Evolutionary conservation across 2,888 invertebrate genomes (phyloP).

Genomic region (Drosophila neonasuta): DNA sequence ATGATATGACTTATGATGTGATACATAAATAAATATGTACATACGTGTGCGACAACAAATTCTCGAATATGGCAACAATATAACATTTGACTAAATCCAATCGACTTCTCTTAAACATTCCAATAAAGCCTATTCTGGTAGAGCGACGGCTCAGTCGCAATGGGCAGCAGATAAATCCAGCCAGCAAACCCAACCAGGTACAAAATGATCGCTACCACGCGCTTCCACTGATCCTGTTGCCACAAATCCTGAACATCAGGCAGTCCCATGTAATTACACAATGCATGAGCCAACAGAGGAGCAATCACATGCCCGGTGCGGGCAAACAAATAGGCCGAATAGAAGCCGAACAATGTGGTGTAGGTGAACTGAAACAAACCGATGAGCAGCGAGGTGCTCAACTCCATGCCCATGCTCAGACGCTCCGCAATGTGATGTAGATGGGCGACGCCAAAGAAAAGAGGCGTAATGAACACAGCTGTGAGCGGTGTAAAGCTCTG

Average conservation of each 20-base stretch:
- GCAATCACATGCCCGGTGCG: conserved; percentile 95
- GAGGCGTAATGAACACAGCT: conserved; percentile 92
- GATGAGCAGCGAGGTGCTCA: conserved; percentile 87
- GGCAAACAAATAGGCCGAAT: conserved; percentile 95
- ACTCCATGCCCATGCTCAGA: conserved; percentile 87
- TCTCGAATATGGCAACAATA: conserved; percentile 58
- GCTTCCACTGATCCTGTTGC: conserved; percentile 84
- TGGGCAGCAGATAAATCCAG: conserved; percentile 90
- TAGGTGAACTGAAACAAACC: conserved; percentile 94
- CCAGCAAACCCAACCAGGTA: conserved; percentile 89
- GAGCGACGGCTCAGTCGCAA: conserved; percentile 88
- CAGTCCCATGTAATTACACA: conserved; percentile 98
- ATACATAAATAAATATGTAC: conserved; percentile 32
- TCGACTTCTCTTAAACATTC: conserved; percentile 64
- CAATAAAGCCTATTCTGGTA: conserved; percentile 86
- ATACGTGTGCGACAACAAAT: conserved; percentile 6
- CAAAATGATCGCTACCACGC: conserved; percentile 85
- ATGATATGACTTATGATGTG: conserved; percentile 45
- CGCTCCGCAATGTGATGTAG: conserved; percentile 95
- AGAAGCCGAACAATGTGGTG: conserved; percentile 96
- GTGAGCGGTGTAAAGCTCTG: conserved; percentile 89
- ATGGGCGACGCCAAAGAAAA: conserved; percentile 97
- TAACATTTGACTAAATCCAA: neutral
- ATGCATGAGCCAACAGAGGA: conserved; percentile 94
- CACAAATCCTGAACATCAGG: conserved; percentile 91